Evolutionary conservation across 2,888 invertebrate genomes (phyloP), one percentile per base, ranked within the genome.

Genomic region (Microctonus hyperodae): DNA sequence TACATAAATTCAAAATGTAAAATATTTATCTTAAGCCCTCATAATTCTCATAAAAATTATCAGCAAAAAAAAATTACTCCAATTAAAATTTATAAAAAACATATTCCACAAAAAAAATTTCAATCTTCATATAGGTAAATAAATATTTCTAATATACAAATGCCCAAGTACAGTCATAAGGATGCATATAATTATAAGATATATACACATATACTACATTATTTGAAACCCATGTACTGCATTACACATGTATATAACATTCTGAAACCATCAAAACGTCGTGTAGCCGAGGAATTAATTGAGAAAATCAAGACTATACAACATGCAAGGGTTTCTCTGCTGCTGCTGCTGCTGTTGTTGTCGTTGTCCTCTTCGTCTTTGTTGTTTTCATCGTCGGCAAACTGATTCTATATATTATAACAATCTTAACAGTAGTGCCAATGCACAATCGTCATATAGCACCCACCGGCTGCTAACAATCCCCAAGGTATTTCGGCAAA

Each of bases 371-470:
- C n/a, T n/a, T n/a, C n/a, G n/a, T n/a, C n/a, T n/a, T n/a, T n/a
- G n/a, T n/a, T n/a, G n/a, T n/a, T n/a, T n/a, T n/a, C 44, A 16
- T 16, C 16, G 16, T 44, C 60, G 50, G 31, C 60, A 50, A 48
- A 48, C 50, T 60, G 50, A 35, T 60, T 60, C 60, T 50, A 60
- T 31, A 16, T 22, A 9, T 56, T 44, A 44, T 44, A 20, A 56
- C 37, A 28, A 48, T 33, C 44, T 33, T 50, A 7, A 40, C 33
- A 25, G 22, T 37, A 62, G 28, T 53, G 51, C 23, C 37, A 28
- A 22, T 35, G 62, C 33, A 53, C 53, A 62, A 62, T 62, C n/a
- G n/a, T n/a, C 22, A 62, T 60, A 60, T 35, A 50, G 25, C 22
- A 37, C 53, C 53, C 22, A 37, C 53, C 53, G 28, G 25, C n/a